Evolutionary conservation across 2,888 invertebrate species (phyloP).

Genomic region (Luffia ferchaultella): DNA sequence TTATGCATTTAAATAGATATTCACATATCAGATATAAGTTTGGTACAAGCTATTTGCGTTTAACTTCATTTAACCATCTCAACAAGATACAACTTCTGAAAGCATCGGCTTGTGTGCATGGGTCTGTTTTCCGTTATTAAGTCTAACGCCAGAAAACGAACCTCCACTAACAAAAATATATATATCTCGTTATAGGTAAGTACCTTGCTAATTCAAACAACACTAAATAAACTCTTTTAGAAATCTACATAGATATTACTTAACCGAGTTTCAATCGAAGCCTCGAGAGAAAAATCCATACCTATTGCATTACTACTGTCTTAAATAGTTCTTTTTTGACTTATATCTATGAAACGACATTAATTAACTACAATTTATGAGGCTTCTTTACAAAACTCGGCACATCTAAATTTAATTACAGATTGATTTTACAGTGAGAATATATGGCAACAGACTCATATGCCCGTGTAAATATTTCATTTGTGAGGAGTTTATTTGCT

Average conservation of each 20-base stretch:
- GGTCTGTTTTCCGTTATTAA: not conserved
- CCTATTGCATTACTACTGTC: not conserved
- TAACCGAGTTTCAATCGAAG: not conserved
- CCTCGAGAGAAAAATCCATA: not conserved
- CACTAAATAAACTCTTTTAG: not conserved
- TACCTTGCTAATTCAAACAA: not conserved
- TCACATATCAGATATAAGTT: not conserved
- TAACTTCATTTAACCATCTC: not conserved
- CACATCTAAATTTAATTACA: not conserved
- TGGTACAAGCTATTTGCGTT: not conserved
- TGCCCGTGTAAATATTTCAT: not conserved
- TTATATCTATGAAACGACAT: not conserved
- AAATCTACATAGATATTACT: not conserved
- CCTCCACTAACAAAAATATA: not conserved
- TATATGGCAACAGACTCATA: not conserved
- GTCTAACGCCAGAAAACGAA: not conserved
- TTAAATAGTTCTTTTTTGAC: not conserved
- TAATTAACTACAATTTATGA: not conserved
- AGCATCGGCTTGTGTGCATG: not conserved
- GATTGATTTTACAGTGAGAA: not conserved
- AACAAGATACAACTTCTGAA: not conserved
- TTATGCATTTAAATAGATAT: not conserved
- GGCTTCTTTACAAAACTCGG: not conserved
- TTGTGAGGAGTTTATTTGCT: not conserved
- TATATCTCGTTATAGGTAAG: too few species aligned